Conservation (phyloP, 2,888 invertebrate species). For the Dicyrtoma fusca region DNA sequence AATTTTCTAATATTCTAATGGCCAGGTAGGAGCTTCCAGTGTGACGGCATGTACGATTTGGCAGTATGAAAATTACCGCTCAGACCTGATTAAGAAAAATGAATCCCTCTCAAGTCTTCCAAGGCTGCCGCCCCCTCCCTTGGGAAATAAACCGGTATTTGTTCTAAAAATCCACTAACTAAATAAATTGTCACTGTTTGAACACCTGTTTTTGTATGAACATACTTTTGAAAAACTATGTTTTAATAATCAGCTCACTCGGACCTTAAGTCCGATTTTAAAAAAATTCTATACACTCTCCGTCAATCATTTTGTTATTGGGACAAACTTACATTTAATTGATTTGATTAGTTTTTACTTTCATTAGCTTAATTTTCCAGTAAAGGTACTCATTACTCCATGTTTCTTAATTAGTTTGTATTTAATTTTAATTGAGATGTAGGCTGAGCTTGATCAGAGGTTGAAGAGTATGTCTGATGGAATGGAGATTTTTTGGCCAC, state of each 20-base stretch:
- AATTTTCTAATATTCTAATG: slow-evolving; percentile 42
- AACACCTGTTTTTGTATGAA: too few species aligned
- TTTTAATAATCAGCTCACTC: too few species aligned
- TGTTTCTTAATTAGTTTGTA: background rate
- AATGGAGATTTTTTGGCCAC: slow-evolving; percentile 77
- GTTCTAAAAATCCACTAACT: too few species aligned
- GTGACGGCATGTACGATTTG: slow-evolving; percentile 78
- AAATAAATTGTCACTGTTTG: too few species aligned
- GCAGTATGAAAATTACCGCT: slow-evolving; percentile 77
- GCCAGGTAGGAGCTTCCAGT: slow-evolving; percentile 71
- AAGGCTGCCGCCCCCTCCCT: slow-evolving; percentile 25
- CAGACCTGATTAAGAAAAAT: slow-evolving; percentile 8
- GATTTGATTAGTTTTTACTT: background rate
- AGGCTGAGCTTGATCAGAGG: slow-evolving; percentile 63
- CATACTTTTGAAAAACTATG: too few species aligned
- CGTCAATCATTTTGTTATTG: too few species aligned
- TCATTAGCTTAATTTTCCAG: background rate
- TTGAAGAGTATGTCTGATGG: slow-evolving; percentile 76
- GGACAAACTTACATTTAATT: too few species aligned
- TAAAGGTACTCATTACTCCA: background rate
- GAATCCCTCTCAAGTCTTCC: slow-evolving; percentile 10
- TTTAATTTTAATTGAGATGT: background rate
- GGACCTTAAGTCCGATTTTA: too few species aligned
- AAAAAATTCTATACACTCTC: too few species aligned
- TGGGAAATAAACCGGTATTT: slow-evolving; percentile 31